Evolutionary conservation across 1,140 invertebrate species (phyloP).

Genomic region (Zaprionus capensis): DNA sequence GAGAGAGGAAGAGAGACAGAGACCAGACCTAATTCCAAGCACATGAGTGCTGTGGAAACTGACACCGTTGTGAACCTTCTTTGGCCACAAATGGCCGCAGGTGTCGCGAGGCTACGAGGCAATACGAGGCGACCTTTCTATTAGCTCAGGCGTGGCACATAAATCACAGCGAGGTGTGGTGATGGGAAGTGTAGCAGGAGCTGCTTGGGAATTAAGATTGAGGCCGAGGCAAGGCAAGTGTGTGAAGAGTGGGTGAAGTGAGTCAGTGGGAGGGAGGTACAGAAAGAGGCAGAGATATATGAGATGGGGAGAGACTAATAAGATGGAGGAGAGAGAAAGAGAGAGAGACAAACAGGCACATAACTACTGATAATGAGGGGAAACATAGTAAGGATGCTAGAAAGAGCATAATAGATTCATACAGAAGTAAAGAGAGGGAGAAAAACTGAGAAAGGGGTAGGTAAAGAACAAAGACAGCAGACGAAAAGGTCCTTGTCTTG

Average conservation of each 20-base stretch:
- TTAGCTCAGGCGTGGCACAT: constrained; percentile 20
- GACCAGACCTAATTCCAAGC: constrained; percentile 9
- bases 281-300: neutral
- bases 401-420: too few relatives aligned
- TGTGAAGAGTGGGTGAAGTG: constrained; percentile 1
- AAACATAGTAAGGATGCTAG: too few relatives aligned
- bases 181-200: neutral
- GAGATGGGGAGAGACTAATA: neutral
- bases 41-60: constrained; percentile 17
- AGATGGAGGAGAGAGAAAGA: too few relatives aligned
- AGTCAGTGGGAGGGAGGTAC: neutral
- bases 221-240: constrained; percentile 13
- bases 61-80: constrained; percentile 5
- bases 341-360: too few relatives aligned
- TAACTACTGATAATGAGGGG: too few relatives aligned
- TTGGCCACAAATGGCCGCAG: constrained; percentile 30
- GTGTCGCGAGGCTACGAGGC: constrained; percentile 33
- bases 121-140: constrained; percentile 51
- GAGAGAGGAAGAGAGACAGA: neutral
- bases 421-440: too few relatives aligned
- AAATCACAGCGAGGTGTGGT: constrained; percentile 34
- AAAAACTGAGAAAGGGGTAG: too few relatives aligned
- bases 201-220: constrained; percentile 47
- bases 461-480: too few relatives aligned
- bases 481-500: too few relatives aligned